A percentile compares a stretch with the other conserved stretches of the same genome.
These are phyloP conservation scores for Oscheius sp. DNA, from an alignment of 1,140 invertebrate species.

Conservation along the genomic window DNA sequence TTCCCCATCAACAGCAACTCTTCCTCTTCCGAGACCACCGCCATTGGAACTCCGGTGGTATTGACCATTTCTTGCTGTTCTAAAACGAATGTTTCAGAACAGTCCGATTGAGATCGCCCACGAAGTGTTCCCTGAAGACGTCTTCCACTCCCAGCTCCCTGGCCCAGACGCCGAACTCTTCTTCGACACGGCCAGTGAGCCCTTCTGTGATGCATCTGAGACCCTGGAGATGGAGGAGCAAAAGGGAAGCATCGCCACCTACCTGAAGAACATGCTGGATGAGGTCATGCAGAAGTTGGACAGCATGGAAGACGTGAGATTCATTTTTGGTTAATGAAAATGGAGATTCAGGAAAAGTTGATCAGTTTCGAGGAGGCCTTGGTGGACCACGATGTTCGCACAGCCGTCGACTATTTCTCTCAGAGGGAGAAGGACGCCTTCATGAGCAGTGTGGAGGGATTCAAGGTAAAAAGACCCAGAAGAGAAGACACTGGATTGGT, in stretches of 20 bases:
- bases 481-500: too few species aligned
- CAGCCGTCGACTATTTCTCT: background rate
- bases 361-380: background rate
- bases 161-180: background rate
- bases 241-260: background rate
- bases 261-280: constrained; percentile 4
- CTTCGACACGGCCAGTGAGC: background rate
- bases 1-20: too few species aligned
- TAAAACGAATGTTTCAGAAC: background rate
- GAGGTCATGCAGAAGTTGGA: too few species aligned
- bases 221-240: too few species aligned
- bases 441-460: background rate
- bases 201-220: too few species aligned
- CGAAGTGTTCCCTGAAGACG: background rate
- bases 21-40: too few species aligned
- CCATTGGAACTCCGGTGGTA: background rate
- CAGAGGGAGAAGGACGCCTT: background rate
- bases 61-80: background rate
- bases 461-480: too few species aligned
- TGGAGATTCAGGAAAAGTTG: background rate
- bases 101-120: background rate
- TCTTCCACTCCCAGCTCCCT: background rate
- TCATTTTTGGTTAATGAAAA: too few species aligned
- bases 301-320: too few species aligned
- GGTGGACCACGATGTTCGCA: background rate